Conservation (phyloP, 2,888 invertebrate species). For the Clusia tigrina region DNA sequence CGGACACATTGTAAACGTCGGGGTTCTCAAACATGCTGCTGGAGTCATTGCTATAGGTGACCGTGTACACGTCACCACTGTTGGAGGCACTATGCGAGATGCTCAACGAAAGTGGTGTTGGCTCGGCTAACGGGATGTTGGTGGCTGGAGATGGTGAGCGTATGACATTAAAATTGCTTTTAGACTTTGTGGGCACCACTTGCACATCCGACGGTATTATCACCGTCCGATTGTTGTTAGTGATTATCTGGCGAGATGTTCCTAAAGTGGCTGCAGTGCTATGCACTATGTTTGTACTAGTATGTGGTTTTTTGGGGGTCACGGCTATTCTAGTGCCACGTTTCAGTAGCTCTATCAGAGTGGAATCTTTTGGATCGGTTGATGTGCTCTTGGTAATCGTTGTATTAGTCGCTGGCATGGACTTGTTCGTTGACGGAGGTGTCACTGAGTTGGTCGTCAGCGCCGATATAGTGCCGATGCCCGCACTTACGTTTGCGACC, state of each 20-base stretch:
- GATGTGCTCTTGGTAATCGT: slow-evolving; percentile 61
- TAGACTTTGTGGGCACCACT: slow-evolving; percentile 51
- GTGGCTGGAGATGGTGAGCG: slow-evolving; percentile 32
- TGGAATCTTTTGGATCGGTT: slow-evolving; percentile 73
- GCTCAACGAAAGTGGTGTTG: slow-evolving; percentile 61
- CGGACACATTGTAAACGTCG: slow-evolving; percentile 79
- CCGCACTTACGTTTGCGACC: slow-evolving; percentile 49
- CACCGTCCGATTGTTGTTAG: slow-evolving; percentile 63
- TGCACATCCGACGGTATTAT: slow-evolving; percentile 61
- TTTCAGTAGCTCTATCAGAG: slow-evolving; percentile 80
- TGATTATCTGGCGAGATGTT: slow-evolving; percentile 66
- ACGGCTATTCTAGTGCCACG: slow-evolving; percentile 75
- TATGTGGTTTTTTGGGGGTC: slow-evolving; percentile 68
- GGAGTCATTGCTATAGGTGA: slow-evolving; percentile 69
- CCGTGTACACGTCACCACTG: slow-evolving; percentile 70
- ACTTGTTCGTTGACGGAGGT: slow-evolving; percentile 43
- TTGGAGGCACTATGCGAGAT: slow-evolving; percentile 56
- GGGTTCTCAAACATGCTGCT: slow-evolving; percentile 71
- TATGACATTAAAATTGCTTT: slow-evolving; percentile 40
- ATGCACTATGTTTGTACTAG: slow-evolving; percentile 51
- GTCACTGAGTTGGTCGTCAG: slow-evolving; percentile 51
- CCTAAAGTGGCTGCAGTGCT: slow-evolving; percentile 9
- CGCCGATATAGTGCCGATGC: slow-evolving; percentile 52
- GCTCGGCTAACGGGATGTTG: slow-evolving; percentile 54
- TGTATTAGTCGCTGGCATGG: slow-evolving; percentile 40